Evolutionary conservation across 2,888 invertebrate genomes (phyloP), one percentile per base, ranked within the genome.

Genomic region (Agapostemon virescens): DNA sequence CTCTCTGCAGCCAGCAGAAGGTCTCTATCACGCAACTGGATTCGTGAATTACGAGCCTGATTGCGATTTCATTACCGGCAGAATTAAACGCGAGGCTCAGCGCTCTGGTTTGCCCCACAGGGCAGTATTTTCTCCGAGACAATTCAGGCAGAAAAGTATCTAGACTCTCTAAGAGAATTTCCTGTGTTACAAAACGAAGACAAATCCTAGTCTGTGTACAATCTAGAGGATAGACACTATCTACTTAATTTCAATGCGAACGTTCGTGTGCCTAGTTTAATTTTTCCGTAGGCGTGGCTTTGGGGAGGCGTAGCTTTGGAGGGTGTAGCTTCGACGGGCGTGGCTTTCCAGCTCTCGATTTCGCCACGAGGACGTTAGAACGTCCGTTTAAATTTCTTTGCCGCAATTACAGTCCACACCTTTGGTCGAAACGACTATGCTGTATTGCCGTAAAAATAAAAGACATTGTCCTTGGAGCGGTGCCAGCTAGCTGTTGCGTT

Each of bases 1-100:
- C 67, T 64, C 78, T 52, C 77, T 67, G 69, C 78, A 33, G 17
- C 71, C 75, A 17, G 55, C 42, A 30, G 58, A 9, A 30, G 30
- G 58, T 58, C 58, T 20, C 58, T 58, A 26, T 58, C 58, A 2
- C 58, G 58, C 9, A 23, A 55, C 26, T 26, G 55, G 26, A 55
- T 55, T 55, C 55, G 26, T 55, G 26, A 55, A 55, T 55, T 26
- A 26, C 55, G 1, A 55, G 2, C 55, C 26, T 23, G 55, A 55
- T 26, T 26, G 55, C 15, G 26, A 26, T 26, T 55, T 55, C 55
- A 49, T 49, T 49, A 49, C 49, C 49, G 49, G 9, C n/a, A 15
- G 6, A 26, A 55, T 55, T 26, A 17, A 26, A 26, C 52, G 52
- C 52, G 13, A 13, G 23, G 15, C 40, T 40, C 15, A 7, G 36